These are phyloP conservation scores for Psilopogon haemacephalus DNA, from an alignment of 2,113 vertebrate species.

Conservation along the genomic window DNA sequence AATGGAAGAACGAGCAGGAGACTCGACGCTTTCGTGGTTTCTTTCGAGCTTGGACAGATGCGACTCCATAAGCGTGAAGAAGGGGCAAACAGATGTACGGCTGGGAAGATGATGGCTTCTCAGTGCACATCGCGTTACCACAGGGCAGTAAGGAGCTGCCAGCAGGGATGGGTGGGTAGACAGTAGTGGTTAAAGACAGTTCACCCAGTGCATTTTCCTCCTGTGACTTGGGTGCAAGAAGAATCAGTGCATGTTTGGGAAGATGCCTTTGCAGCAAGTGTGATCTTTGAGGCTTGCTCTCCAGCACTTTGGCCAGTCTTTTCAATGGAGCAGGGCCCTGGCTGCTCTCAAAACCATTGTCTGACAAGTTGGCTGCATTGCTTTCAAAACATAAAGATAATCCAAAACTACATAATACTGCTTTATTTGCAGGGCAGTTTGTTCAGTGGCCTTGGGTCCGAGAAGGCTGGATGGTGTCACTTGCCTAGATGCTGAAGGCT, in stretches of 20 bases:
- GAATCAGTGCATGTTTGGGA: not conserved
- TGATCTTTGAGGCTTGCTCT: not conserved
- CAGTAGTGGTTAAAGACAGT: not conserved
- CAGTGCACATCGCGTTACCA: fast-evolving
- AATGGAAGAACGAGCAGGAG: fast-evolving
- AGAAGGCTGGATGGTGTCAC: not conserved
- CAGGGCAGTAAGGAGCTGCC: not conserved
- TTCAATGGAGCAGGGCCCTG: too few species aligned
- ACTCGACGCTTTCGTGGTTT: not conserved
- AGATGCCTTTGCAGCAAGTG: not conserved
- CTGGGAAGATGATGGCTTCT: too few species aligned
- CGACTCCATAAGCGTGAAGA: not conserved
- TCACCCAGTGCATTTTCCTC: not conserved
- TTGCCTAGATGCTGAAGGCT: not conserved
- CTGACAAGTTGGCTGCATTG: not conserved
- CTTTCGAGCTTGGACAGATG: fast-evolving
- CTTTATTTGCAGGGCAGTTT: not conserved
- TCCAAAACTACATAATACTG: fast-evolving
- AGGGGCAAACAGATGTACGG: fast-evolving
- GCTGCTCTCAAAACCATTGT: not conserved
- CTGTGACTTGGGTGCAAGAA: not conserved
- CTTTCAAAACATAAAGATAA: fast-evolving
- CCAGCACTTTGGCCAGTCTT: fast-evolving
- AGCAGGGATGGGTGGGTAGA: not conserved
- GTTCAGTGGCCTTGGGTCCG: not conserved